A percentile compares a stretch with the other conserved stretches of the same genome.
phyloP scores from a whole-genome alignment of 2,888 invertebrate genomes.

The Hypena proboscidalis region DNA sequence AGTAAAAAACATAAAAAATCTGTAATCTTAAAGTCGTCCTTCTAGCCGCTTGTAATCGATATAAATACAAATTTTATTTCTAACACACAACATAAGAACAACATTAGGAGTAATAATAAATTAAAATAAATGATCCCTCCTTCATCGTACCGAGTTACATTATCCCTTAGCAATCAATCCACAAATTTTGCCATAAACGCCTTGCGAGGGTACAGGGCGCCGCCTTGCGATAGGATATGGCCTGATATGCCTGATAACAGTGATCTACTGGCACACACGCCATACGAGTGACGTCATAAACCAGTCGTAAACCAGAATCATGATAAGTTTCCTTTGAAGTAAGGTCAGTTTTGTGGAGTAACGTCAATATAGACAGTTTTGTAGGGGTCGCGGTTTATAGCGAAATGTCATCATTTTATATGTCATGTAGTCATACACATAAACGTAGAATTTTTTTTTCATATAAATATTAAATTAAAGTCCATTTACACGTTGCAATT shows the following conservation, averaged over 20 bases:
- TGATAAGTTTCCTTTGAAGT: slow-evolving; percentile 31
- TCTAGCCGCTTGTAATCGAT: no score
- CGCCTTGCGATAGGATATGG: slow-evolving; percentile 22
- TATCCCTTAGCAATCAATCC: slow-evolving; percentile 39
- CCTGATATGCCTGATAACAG: slow-evolving; percentile 27
- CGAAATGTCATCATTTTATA: no score
- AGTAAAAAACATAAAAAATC: no score
- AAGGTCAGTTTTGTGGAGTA: slow-evolving; percentile 18
- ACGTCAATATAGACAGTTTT: slow-evolving; percentile 6
- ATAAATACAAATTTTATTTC: slow-evolving; percentile 10
- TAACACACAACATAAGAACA: slow-evolving; percentile 16
- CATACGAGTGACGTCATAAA: no score
- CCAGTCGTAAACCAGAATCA: slow-evolving; percentile 31
- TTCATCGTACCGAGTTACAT: slow-evolving; percentile 14
- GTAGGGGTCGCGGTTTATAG: no score
- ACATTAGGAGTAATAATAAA: slow-evolving; percentile 21
- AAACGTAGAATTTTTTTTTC: no score
- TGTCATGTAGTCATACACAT: no score
- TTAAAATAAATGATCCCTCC: slow-evolving; percentile 4
- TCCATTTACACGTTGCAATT: no score
- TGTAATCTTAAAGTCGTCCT: no score
- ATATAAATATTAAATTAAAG: no score
- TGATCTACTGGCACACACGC: slow-evolving; percentile 33
- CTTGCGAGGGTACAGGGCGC: slow-evolving; percentile 16
- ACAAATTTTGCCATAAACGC: slow-evolving; percentile 40